Evolutionary conservation across 2,888 invertebrate genomes (phyloP), one percentile per base, ranked within the genome.

Genomic region (Drosophila histrio): DNA sequence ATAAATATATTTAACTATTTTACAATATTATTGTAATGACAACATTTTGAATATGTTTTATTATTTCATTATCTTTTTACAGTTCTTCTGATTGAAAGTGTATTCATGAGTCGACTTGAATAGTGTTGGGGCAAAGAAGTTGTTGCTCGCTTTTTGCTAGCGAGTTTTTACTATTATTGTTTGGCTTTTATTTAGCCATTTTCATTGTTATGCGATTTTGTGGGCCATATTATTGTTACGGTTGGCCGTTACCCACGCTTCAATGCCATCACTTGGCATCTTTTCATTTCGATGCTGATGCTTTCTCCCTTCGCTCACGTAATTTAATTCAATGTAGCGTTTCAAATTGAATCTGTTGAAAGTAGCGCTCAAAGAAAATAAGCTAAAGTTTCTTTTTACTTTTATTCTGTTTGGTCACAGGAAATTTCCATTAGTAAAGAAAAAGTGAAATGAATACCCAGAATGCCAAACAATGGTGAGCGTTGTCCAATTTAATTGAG

Each of bases 291-390:
- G 19, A 26, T 56, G 8, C 38, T 30, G 32, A 34, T 34, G 9
- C 53, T 32, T 32, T 9, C 32, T 30, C 57, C 76, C 61, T 66
- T 65, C 59, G 53, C 69, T 66, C 80, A 77, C 68, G 77, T 77
- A 77, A 82, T 79, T 86, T 86, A 86, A 88, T 86, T 84, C 78
- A 84, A 87, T 84, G 84, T 86, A 70, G 77, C 86, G 86, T 82
- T 82, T 73, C 86, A 85, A 84, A 85, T 85, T 85, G 86, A 86
- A 85, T 85, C 83, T 78, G 72, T 75, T 84, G 75, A 84, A 80
- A 79, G 68, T 69, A 70, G 74, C 64, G 59, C 38, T 28, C 24
- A 67, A 64, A 63, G 57, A 77, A 81, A 85, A 77, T 71, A 75
- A 82, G 72, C 72, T 34, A 30, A 41, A 53, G 17, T 62, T 61